Evolutionary conservation across 2,797 vertebrate species (phyloP), one percentile per base, ranked within the genome.

Genomic region (Phataginus tetradactyla): DNA sequence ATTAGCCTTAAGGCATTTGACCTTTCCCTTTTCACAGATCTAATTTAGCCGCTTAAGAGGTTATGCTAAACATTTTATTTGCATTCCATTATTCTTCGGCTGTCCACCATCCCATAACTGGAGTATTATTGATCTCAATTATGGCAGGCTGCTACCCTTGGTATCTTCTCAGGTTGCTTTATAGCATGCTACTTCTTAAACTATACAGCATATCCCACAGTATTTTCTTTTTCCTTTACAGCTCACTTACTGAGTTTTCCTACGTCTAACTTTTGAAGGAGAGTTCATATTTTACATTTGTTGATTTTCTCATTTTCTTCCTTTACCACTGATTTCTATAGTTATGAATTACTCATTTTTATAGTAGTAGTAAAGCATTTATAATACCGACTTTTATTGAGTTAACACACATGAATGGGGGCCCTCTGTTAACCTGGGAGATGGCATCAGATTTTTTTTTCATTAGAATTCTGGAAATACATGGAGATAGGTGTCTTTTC

Each of bases 271-370:
- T 15, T 86, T 37, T 91, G 39, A 88, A 91, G 45, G 14, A 64
- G 69, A 87, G 61, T 94, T 85, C 77, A 1, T 71, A 66, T 25
- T 95, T 92, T 57, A 81, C 17, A 94, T 29, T 55, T 61, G 53
- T 68, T 74, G 29, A 17, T 95, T 87, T 84, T 14, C 49, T 86
- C 34, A 51, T 88, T 74, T 75, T 37, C 6, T 88, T 90, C 4
- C 10, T 53, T 92, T 45, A 37, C 5, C 90, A 2, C 71, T 53
- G 10, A 59, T 53, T 75, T 94, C 68, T 75, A 39, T 5, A 71
- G 4, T 72, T 90, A 64, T 37, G 29, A 91, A 93, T 74, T 34
- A 59, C 45, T 9, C 68, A 10, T 25, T 10, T 69, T 85, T 61
- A 69, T 8, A 49, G 4, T 45, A 71, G 69, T 15, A 53, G 9